These are phyloP conservation scores for Potamarius usumacintae DNA, from an alignment of 2,113 vertebrate genomes.

Conservation along the genomic window DNA sequence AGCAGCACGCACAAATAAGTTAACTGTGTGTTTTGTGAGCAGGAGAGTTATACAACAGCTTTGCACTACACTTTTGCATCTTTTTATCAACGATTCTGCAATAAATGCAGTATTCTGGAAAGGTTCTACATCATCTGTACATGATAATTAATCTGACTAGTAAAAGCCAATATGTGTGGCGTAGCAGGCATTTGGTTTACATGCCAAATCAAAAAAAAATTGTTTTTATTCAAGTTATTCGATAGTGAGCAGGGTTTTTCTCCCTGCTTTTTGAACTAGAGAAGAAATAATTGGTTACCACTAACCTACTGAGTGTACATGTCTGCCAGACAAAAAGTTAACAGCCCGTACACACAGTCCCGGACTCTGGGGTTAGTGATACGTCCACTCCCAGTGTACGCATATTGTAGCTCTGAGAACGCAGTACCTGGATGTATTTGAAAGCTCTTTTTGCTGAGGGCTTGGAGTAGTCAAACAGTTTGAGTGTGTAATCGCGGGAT, in stretches of 20 bases:
- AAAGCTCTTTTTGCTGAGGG: slow-evolving; percentile 98
- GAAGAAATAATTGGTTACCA: too few relatives aligned
- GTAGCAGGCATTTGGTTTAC: neutral
- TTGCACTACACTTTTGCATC: neutral
- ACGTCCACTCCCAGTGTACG: neutral
- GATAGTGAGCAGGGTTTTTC: neutral
- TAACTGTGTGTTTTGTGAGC: neutral
- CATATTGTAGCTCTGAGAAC: neutral
- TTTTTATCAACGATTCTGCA: neutral
- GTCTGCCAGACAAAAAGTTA: neutral
- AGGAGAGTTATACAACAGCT: neutral
- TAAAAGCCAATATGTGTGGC: neutral
- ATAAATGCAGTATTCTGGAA: too few relatives aligned
- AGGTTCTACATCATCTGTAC: neutral
- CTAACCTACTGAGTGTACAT: neutral
- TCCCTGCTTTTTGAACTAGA: neutral
- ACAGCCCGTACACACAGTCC: neutral
- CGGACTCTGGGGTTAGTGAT: neutral
- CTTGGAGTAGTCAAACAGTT: slow-evolving; percentile 98
- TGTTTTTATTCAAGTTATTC: neutral
- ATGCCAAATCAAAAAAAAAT: neutral
- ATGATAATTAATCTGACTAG: neutral
- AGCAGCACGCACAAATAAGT: neutral
- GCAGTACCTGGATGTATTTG: slow-evolving; percentile 94
- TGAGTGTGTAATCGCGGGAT: slow-evolving; percentile 95